Conservation (phyloP, 2,113 vertebrate species). For the Elaphurus davidianus region DNA sequence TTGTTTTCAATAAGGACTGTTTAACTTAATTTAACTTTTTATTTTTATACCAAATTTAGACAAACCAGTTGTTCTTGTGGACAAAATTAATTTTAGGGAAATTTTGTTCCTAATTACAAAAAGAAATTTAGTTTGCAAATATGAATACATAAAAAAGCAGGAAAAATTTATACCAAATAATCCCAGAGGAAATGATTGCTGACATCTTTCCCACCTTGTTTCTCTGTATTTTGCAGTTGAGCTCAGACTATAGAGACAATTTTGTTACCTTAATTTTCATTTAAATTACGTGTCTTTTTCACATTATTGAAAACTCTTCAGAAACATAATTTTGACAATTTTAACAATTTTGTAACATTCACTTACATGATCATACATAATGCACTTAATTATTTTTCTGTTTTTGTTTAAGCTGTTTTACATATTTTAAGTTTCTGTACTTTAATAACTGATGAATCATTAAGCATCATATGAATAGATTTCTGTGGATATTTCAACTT, state of each 20-base stretch:
- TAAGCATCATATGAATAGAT: not conserved
- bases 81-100: not conserved
- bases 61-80: not conserved
- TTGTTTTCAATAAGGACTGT: not conserved
- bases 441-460: not conserved
- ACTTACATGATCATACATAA: not conserved
- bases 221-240: not conserved
- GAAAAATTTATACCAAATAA: not conserved
- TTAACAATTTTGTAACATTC: not conserved
- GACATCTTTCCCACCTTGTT: not conserved
- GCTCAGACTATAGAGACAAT: not conserved
- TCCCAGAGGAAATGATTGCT: not conserved
- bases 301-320: not conserved
- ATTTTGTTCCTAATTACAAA: slow-evolving; percentile 8
- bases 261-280: not conserved
- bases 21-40: slow-evolving; percentile 20
- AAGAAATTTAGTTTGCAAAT: not conserved
- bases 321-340: not conserved
- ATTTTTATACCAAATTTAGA: slow-evolving; percentile 50
- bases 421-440: not conserved
- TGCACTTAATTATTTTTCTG: not conserved
- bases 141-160: not conserved
- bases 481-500: not conserved
- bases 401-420: not conserved
- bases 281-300: not conserved